These are phyloP conservation scores for Eupithecia inturbata DNA, from an alignment of 2,888 invertebrate species.

Conservation along the genomic window DNA sequence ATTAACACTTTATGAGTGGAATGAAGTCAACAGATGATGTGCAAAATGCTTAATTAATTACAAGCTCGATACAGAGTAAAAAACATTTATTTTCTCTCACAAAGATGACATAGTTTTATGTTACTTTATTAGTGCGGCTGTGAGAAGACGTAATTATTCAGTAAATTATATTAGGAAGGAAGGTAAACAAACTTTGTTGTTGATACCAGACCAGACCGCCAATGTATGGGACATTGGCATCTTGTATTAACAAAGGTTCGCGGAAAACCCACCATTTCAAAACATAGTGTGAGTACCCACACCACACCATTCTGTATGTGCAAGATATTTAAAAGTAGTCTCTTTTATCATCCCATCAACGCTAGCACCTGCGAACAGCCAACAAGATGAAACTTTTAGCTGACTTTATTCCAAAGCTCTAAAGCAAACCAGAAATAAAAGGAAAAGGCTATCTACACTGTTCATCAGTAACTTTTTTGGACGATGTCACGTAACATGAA, in stretches of 20 bases:
- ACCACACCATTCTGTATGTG: not conserved
- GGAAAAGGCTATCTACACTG: slow-evolving; percentile 34
- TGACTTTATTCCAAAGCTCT: slow-evolving; percentile 21
- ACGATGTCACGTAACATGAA: slow-evolving; percentile 27
- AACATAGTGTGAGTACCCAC: not conserved
- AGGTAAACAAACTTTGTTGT: not conserved
- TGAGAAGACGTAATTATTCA: not conserved
- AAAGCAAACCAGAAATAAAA: slow-evolving; percentile 21
- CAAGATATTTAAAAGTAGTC: not conserved
- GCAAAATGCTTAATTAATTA: not conserved
- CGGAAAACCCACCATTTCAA: not conserved
- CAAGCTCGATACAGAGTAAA: too few relatives aligned
- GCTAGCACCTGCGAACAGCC: slow-evolving; percentile 20
- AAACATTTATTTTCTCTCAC: not conserved
- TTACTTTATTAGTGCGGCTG: not conserved
- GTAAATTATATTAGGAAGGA: not conserved
- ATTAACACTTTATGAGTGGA: slow-evolving; percentile 18
- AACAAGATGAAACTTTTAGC: slow-evolving; percentile 27
- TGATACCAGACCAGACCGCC: too few relatives aligned
- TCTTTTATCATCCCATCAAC: not conserved
- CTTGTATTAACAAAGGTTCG: not conserved
- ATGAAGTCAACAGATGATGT: slow-evolving; percentile 7
- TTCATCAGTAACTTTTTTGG: slow-evolving; percentile 38
- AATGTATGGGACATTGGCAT: not conserved
- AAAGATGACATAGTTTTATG: not conserved